Conservation (phyloP, 2,888 invertebrate genomes). For the Gymnosoma rotundatum region DNA sequence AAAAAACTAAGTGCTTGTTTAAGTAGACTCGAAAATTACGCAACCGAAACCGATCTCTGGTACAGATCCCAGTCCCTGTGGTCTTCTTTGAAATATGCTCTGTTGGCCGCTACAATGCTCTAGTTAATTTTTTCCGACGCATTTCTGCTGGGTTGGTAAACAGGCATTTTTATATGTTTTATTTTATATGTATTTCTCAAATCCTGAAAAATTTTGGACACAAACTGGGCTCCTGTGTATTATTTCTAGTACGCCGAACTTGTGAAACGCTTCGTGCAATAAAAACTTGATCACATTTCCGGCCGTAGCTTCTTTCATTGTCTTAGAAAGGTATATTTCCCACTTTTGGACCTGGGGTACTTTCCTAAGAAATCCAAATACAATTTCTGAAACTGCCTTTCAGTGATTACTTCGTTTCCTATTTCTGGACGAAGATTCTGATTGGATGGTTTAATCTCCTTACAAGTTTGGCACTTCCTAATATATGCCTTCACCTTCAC, state of each 20-base stretch:
- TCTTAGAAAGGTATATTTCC: neutral
- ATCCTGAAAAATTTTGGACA: neutral
- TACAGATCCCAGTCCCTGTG: neutral
- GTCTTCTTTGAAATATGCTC: neutral
- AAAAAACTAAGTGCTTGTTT: too few species aligned
- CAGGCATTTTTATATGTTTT: neutral
- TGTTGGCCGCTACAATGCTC: neutral
- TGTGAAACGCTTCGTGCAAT: neutral
- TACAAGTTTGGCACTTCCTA: neutral
- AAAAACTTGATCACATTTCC: neutral
- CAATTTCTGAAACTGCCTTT: neutral
- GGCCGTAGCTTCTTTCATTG: neutral
- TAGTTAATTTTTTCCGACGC: neutral
- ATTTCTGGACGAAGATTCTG: neutral
- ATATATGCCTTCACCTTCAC: too few species aligned
- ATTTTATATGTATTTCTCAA: neutral
- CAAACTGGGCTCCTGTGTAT: too few species aligned
- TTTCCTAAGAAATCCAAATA: neutral
- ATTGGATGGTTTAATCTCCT: neutral
- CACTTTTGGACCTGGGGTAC: neutral
- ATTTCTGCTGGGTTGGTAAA: neutral
- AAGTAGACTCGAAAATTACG: too few species aligned
- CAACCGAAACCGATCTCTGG: too few species aligned
- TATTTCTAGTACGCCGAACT: too few species aligned
- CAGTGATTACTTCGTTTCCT: neutral